Evolutionary conservation across 2,797 vertebrate genomes (phyloP), one percentile per base, ranked within the genome.

Genomic region (Carcharodon carcharias): DNA sequence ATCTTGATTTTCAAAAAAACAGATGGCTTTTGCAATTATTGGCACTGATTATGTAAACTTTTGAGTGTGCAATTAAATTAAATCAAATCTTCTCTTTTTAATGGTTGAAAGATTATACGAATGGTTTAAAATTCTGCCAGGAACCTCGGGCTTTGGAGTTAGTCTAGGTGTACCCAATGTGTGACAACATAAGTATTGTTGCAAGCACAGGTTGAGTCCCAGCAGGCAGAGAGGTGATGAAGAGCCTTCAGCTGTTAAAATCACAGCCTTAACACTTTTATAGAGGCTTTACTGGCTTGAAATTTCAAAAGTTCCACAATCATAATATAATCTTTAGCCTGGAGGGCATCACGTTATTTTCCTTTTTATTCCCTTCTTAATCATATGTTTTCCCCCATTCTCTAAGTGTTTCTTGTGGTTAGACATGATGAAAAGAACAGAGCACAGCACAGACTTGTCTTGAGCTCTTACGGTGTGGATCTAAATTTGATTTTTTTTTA

Each of bases 241-340:
- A 95, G 31, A 95, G 94, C 94, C n/a, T 95, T 95, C 69, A 95
- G 14, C 69, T 77, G 31, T 95, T 95, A 77, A 95, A 71, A 95
- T 35, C 69, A 95, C 54, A 56, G 31, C 6, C 31, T 95, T 14
- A 71, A n/a, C 93, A 95, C 45, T 69, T 94, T 50, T 95, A 16
- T 31, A 18, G 67, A 31, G 26, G n/a, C 92, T 95, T 95, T 67
- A 95, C 50, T 35, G 50, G 28, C 69, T 71, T 35, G 94, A 95
- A 56, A 95, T 73, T 95, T 77, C 69, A 95, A 56, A 95, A 56
- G 69, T 95, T 56, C 54, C 3, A 5, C 65, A 54, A 31, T 95
- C 50, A 73, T 54, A 73, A 73, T 58, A 73, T 95, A 73, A 58
- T 95, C 26, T 73, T 16, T 71, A 95, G 94, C 45, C 94, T 95